phyloP scores from a whole-genome alignment of 2,888 invertebrate species.

The Aproaerema taeniolella region DNA sequence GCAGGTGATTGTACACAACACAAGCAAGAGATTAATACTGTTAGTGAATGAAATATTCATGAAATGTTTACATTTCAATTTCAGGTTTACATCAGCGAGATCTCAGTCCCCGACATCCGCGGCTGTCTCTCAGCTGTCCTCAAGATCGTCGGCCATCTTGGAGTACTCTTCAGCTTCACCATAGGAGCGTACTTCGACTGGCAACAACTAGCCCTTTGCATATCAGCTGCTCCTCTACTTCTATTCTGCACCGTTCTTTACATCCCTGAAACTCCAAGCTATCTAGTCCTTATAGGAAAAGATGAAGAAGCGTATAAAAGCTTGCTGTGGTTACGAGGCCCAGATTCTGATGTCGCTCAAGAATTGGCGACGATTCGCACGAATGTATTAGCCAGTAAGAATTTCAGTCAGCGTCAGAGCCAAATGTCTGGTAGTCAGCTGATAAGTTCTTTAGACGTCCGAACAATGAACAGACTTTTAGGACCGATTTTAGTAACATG shows the following conservation, averaged over 20 bases:
- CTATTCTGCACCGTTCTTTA: conserved; percentile 86
- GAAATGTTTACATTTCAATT: too few species aligned
- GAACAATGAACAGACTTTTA: conserved; percentile 67
- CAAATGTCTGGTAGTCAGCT: conserved; percentile 63
- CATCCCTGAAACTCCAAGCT: conserved; percentile 94
- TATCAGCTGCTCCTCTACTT: conserved; percentile 86
- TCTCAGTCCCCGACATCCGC: conserved; percentile 90
- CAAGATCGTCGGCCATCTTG: conserved; percentile 91
- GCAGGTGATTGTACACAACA: too few species aligned
- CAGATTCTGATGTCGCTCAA: conserved; percentile 85
- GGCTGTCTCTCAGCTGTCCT: conserved; percentile 91
- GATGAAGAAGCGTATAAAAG: conserved; percentile 82
- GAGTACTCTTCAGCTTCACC: conserved; percentile 89
- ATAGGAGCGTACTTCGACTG: conserved; percentile 90
- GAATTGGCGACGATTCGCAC: conserved; percentile 84
- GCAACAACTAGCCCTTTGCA: conserved; percentile 89
- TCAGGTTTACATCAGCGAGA: conserved; percentile 94
- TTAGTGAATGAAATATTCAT: too few species aligned
- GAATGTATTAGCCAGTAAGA: conserved; percentile 79
- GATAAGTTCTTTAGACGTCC: conserved; percentile 56
- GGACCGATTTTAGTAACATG: conserved; percentile 90
- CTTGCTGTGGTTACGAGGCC: conserved; percentile 89
- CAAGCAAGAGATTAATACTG: too few species aligned
- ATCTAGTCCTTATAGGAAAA: conserved; percentile 85
- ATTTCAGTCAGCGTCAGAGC: conserved; percentile 66